A percentile compares a stretch with the other conserved stretches of the same genome.
These are phyloP conservation scores for Toxotes chatareus DNA, from an alignment of 2,113 vertebrate species.

Conservation along the genomic window DNA sequence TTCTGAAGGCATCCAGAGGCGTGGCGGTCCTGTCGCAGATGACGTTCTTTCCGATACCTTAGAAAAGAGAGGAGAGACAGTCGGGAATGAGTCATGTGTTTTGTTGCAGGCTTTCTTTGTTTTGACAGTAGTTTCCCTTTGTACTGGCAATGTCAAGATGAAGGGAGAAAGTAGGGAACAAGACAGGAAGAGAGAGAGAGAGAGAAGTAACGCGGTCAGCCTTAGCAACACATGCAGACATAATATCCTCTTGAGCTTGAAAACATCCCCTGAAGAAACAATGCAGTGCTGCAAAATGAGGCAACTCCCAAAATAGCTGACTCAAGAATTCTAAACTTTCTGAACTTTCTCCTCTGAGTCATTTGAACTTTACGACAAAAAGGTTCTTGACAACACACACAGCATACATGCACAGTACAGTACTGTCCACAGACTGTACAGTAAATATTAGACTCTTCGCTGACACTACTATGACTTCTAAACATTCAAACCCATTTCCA, in stretches of 20 bases:
- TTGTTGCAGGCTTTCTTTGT: neutral
- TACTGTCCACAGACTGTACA: neutral
- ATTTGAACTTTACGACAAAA: neutral
- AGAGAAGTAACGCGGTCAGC: neutral
- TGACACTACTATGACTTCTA: no score
- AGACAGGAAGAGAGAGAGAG: neutral
- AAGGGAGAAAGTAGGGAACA: neutral
- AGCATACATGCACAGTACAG: neutral
- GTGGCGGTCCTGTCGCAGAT: slow-evolving; percentile 98
- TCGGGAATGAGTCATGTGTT: neutral
- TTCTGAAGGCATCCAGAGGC: slow-evolving; percentile 95
- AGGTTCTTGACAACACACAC: slow-evolving; percentile 7
- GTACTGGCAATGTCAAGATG: neutral
- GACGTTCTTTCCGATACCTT: slow-evolving; percentile 98
- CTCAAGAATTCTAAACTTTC: slow-evolving; percentile 26
- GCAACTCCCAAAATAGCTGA: slow-evolving; percentile 49
- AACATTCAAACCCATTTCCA: neutral
- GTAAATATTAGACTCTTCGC: neutral
- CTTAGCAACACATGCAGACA: slow-evolving; percentile 27
- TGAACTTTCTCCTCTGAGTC: neutral
- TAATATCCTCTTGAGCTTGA: slow-evolving; percentile 55
- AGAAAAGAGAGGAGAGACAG: slow-evolving; percentile 33
- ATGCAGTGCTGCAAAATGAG: slow-evolving; percentile 32
- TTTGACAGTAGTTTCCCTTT: neutral
- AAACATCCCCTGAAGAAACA: slow-evolving; percentile 62